phyloP scores from a whole-genome alignment of 2,888 invertebrate species.

The Diarsia brunnea region DNA sequence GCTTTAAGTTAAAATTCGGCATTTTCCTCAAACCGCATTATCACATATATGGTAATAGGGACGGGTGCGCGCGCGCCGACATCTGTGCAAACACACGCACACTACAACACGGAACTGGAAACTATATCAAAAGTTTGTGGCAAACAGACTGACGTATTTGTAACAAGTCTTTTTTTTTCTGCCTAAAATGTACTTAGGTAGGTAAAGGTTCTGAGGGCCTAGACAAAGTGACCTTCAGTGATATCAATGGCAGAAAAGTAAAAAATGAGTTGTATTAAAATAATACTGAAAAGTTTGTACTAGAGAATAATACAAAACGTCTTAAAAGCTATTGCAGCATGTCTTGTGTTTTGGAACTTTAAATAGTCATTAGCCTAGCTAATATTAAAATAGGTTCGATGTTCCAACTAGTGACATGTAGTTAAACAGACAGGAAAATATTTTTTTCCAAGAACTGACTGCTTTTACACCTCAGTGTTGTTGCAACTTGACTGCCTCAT shows the following conservation, averaged over 20 bases:
- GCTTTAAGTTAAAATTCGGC: conserved; percentile 82
- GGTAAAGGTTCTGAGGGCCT: background rate
- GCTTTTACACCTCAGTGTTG: background rate
- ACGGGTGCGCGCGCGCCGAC: conserved; percentile 79
- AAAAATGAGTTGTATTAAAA: too few relatives aligned
- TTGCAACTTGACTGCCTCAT: too few relatives aligned
- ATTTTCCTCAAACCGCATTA: conserved; percentile 82
- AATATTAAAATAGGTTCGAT: too few relatives aligned
- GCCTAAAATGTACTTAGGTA: background rate
- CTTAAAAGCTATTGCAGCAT: too few relatives aligned
- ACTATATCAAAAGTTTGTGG: conserved; percentile 74
- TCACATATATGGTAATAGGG: conserved; percentile 84
- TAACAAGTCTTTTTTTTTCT: conserved; percentile 18
- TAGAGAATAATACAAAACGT: too few relatives aligned
- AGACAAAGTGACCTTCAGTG: background rate
- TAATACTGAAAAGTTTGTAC: background rate
- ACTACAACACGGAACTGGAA: conserved; percentile 70
- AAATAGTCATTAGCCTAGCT: too few relatives aligned
- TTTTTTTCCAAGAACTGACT: background rate
- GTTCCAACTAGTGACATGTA: too few relatives aligned
- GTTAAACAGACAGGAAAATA: too few relatives aligned
- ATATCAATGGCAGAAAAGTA: background rate
- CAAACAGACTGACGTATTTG: conserved; percentile 35
- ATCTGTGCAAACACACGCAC: conserved; percentile 78
- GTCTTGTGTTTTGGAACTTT: too few relatives aligned